Evolutionary conservation across 2,797 vertebrate species (phyloP).

Genomic region (Sciaenops ocellatus): DNA sequence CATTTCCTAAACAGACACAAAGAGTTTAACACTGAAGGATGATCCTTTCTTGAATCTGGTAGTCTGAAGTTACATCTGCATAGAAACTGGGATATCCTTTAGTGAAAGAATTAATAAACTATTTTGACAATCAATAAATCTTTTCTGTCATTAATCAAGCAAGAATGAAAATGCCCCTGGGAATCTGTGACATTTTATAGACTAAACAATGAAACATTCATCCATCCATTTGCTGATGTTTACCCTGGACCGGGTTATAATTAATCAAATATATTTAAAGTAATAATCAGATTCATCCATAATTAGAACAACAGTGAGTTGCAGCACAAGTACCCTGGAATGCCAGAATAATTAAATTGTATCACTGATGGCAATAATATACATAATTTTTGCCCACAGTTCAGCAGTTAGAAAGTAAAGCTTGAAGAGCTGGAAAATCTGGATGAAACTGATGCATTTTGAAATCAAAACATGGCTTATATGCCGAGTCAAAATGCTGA

Average conservation of each 20-base stretch:
- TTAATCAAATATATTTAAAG: constrained; percentile 4
- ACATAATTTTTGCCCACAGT: neutral
- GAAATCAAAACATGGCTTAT: neutral
- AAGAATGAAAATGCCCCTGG: neutral
- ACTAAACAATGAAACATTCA: neutral
- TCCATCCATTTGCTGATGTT: neutral
- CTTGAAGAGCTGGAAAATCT: neutral
- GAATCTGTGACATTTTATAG: constrained; percentile 1
- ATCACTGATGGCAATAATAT: neutral
- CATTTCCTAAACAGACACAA: constrained; percentile 82
- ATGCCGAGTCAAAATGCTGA: neutral
- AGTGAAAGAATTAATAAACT: neutral
- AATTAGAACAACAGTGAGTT: neutral
- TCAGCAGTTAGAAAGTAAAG: neutral
- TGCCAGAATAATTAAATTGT: neutral
- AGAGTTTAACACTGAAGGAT: neutral
- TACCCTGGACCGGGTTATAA: neutral
- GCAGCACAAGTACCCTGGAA: neutral
- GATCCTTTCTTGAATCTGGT: neutral
- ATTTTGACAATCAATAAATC: neutral
- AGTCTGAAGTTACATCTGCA: neutral
- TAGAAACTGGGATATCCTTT: neutral
- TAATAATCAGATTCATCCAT: neutral
- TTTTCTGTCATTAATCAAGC: constrained; percentile 8
- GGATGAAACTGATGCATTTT: neutral